phyloP scores from a whole-genome alignment of 2,113 vertebrate genomes.

The Zapus hudsonius region DNA sequence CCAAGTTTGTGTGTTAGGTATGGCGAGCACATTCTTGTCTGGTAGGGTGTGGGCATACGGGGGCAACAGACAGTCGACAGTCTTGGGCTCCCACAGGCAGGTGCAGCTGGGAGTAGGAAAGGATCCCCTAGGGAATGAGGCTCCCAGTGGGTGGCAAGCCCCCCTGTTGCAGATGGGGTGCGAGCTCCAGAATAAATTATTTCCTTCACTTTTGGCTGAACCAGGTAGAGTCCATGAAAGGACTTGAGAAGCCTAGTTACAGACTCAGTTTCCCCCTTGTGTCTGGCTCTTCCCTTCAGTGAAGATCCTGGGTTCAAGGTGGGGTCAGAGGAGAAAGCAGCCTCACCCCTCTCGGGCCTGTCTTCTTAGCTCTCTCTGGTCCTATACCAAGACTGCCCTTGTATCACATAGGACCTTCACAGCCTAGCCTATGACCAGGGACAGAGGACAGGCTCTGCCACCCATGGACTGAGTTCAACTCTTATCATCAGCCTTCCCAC shows the following conservation, averaged over 20 bases:
- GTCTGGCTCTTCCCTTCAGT: neutral
- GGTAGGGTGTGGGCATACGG: neutral
- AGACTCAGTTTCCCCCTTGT: neutral
- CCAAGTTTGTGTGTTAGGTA: neutral
- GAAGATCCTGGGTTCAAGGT: too few species aligned
- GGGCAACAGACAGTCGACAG: neutral
- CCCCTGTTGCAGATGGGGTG: neutral
- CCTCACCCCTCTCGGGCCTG: neutral
- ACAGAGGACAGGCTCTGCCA: neutral
- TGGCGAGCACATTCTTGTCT: fast-evolving
- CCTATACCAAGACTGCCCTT: neutral
- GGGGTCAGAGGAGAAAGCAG: neutral
- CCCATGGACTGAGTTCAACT: neutral
- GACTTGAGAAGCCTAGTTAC: neutral
- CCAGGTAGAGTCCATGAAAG: too few species aligned
- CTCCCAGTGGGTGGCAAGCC: neutral
- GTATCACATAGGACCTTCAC: neutral
- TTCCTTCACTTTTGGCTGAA: neutral
- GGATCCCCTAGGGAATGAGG: neutral
- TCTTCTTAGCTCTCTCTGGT: neutral
- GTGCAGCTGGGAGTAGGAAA: too few species aligned
- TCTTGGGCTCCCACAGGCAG: neutral
- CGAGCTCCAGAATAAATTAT: neutral
- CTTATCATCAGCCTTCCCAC: neutral
- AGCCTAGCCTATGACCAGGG: too few species aligned